These are phyloP conservation scores for Paramuricea clavata DNA, from an alignment of 92 coral and sea anemone genomes.

Conservation along the genomic window DNA sequence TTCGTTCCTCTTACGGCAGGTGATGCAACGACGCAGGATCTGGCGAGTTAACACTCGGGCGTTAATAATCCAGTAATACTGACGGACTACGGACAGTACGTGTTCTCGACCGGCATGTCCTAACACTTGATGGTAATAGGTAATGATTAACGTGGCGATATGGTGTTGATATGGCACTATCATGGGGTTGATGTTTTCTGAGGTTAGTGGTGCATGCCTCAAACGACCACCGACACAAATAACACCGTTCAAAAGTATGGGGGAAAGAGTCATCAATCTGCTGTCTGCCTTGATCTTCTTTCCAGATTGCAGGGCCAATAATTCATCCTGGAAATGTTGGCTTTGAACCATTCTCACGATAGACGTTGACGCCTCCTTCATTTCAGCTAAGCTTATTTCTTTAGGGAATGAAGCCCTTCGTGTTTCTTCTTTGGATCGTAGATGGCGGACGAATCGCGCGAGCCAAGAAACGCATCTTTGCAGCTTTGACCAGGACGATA, in stretches of 20 bases:
- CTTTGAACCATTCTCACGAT: slow-evolving; percentile 61
- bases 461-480: slow-evolving; percentile 43
- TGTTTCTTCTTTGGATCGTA: not conserved
- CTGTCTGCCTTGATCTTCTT: slow-evolving; percentile 65
- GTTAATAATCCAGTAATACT: slow-evolving; percentile 53
- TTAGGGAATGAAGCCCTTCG: not conserved
- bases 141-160: slow-evolving; percentile 40
- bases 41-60: slow-evolving; percentile 54
- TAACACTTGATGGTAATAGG: slow-evolving; percentile 38
- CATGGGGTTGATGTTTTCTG: slow-evolving; percentile 66
- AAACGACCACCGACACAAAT: slow-evolving; percentile 71
- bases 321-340: slow-evolving; percentile 62
- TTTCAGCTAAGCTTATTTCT: not conserved
- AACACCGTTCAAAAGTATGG: slow-evolving; percentile 54
- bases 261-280: slow-evolving; percentile 20
- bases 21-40: slow-evolving; percentile 53
- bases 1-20: slow-evolving; percentile 65
- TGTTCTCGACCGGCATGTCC: slow-evolving; percentile 62
- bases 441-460: not conserved
- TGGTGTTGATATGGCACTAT: slow-evolving; percentile 58
- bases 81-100: slow-evolving; percentile 48
- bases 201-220: slow-evolving; percentile 65
- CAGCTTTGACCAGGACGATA: slow-evolving; percentile 45
- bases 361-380: not conserved
- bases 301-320: slow-evolving; percentile 57